A percentile compares a stretch with the other conserved stretches of the same genome.
Conservation (phyloP, 2,797 vertebrate species). For the Siniperca obscura region DNA sequence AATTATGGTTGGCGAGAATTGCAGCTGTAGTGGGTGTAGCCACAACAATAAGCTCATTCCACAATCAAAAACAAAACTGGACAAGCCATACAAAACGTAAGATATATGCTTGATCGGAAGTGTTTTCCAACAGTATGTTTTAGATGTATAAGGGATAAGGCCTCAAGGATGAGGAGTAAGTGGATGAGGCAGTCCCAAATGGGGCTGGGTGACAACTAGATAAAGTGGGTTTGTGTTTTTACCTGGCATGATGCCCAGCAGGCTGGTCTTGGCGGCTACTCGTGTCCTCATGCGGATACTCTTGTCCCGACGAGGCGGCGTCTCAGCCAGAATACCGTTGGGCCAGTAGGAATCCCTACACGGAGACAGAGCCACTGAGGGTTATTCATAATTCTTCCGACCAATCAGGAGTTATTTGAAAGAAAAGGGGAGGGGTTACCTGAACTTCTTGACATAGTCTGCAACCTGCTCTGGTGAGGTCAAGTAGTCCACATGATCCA, state of each 20-base stretch:
- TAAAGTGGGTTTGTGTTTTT: slow-evolving; percentile 15
- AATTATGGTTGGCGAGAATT: no score
- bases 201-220: not conserved
- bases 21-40: no score
- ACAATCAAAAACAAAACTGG: no score
- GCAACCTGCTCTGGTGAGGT: slow-evolving; percentile 98
- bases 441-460: slow-evolving; percentile 97
- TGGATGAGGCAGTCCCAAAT: not conserved
- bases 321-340: slow-evolving; percentile 96
- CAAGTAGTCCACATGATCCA: slow-evolving; percentile 98
- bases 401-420: not conserved
- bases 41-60: no score
- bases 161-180: not conserved
- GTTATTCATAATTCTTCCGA: slow-evolving; percentile 20
- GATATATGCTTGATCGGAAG: not conserved
- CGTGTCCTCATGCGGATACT: slow-evolving; percentile 96
- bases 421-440: slow-evolving; percentile 80
- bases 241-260: slow-evolving; percentile 99
- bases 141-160: not conserved
- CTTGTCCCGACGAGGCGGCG: slow-evolving; percentile 92
- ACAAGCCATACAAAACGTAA: not conserved
- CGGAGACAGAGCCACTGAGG: not conserved
- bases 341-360: slow-evolving; percentile 98
- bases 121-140: not conserved
- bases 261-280: slow-evolving; percentile 95